A percentile compares a stretch with the other conserved stretches of the same genome.
phyloP scores from a whole-genome alignment of 30 jellyfish, hydroid and myxozoan species.

The Aurelia aurita region DNA sequence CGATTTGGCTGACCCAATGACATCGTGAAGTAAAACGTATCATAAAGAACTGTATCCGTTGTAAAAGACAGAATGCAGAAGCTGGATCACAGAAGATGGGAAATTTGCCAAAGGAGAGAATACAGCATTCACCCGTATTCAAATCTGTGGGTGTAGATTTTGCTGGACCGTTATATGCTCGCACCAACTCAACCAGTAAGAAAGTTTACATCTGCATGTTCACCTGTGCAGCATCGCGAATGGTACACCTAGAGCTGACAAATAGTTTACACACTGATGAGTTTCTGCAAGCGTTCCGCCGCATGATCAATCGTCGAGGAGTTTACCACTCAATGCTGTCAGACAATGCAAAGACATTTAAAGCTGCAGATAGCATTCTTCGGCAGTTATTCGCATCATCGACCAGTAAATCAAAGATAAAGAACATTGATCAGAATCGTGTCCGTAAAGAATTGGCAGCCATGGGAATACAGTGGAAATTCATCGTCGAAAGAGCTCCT shows the following conservation, averaged over 20 bases:
- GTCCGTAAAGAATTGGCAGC: background rate
- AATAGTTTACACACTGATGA: background rate
- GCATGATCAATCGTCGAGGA: conserved; percentile 26
- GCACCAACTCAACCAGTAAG: background rate
- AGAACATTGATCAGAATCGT: background rate
- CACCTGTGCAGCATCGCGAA: conserved; percentile 52
- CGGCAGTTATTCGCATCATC: background rate
- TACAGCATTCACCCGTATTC: background rate
- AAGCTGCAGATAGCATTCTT: background rate
- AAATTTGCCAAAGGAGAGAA: conserved; percentile 1
- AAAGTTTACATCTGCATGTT: conserved; percentile 27
- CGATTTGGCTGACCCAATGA: background rate
- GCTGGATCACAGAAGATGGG: background rate
- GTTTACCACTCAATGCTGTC: background rate
- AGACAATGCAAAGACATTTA: conserved; percentile 31
- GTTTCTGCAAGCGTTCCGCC: background rate
- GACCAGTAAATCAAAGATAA: background rate
- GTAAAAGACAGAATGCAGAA: conserved; percentile 9
- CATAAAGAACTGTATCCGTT: background rate
- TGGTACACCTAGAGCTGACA: conserved; percentile 38
- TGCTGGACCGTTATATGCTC: conserved; percentile 6
- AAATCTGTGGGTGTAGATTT: background rate
- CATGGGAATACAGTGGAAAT: background rate
- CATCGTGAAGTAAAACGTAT: conserved; percentile 8
- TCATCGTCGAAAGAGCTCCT: conserved; percentile 6